These are phyloP conservation scores for Vulpes ferrilata DNA, from an alignment of 2,113 vertebrate genomes.

Conservation along the genomic window DNA sequence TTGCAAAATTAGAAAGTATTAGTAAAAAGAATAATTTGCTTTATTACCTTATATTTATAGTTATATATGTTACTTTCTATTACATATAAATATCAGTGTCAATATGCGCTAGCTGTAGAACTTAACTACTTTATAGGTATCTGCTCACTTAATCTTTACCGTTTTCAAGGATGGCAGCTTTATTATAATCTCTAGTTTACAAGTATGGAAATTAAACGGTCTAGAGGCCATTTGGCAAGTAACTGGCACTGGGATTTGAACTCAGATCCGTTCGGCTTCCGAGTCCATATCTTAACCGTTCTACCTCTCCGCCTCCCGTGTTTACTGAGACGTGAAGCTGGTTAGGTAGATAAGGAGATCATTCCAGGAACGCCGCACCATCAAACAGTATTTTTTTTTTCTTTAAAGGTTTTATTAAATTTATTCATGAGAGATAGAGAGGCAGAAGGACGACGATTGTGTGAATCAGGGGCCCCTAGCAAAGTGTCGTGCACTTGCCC, in stretches of 20 bases:
- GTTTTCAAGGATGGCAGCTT: neutral
- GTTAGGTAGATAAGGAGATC: neutral
- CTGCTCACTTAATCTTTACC: neutral
- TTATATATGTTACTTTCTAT: conserved; percentile 11
- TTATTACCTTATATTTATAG: neutral
- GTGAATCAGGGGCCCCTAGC: neutral
- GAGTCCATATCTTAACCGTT: neutral
- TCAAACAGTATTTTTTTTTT: neutral
- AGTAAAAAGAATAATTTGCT: neutral
- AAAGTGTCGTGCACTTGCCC: neutral
- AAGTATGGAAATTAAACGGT: neutral
- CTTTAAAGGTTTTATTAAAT: too few relatives aligned
- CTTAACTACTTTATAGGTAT: neutral
- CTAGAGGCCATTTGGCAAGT: neutral
- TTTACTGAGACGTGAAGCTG: neutral
- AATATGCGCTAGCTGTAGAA: neutral
- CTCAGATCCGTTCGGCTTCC: neutral
- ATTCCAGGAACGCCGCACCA: rapidly evolving
- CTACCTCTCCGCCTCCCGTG: neutral
- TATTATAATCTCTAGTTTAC: neutral
- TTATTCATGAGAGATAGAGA: too few relatives aligned
- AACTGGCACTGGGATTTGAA: neutral
- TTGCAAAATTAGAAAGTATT: conserved; percentile 33
- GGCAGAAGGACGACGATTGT: neutral
- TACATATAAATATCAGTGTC: neutral